phyloP scores from a whole-genome alignment of 2,888 invertebrate species.

The Tiliacea citrago region DNA sequence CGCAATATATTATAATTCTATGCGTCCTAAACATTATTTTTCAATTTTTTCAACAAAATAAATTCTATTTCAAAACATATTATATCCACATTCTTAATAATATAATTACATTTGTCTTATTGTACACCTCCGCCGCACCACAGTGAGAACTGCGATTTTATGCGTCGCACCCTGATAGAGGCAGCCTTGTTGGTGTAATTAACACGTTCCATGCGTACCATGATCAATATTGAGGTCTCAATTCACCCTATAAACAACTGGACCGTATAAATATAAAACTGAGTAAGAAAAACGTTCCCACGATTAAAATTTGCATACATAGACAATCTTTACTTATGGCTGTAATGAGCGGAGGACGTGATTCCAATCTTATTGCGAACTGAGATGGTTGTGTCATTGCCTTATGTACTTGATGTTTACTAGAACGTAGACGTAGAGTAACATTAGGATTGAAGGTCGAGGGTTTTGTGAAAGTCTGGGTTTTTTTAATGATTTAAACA shows the following conservation, averaged over 20 bases:
- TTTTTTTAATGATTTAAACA: no score
- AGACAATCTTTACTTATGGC: slow-evolving; percentile 53
- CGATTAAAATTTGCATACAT: slow-evolving; percentile 54
- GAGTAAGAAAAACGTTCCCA: slow-evolving; percentile 51
- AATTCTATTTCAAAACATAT: no score
- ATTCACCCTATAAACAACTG: not conserved
- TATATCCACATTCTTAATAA: no score
- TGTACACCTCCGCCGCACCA: no score
- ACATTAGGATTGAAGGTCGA: slow-evolving; percentile 32
- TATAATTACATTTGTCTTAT: no score
- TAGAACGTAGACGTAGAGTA: slow-evolving; percentile 6
- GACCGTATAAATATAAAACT: slow-evolving; percentile 11
- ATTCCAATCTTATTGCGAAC: slow-evolving; percentile 61
- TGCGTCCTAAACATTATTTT: no score
- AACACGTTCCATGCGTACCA: no score
- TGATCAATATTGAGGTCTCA: not conserved
- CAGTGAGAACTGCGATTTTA: no score
- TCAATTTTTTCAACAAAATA: no score
- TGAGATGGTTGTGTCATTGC: slow-evolving; percentile 57
- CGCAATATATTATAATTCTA: no score
- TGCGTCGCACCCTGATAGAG: no score
- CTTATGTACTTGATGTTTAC: slow-evolving; percentile 34
- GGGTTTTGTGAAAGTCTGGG: slow-evolving; percentile 14
- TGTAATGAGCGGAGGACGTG: slow-evolving; percentile 60
- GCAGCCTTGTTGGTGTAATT: no score